Conservation (phyloP, 2,113 vertebrate genomes). For the Sciurus niger region DNA sequence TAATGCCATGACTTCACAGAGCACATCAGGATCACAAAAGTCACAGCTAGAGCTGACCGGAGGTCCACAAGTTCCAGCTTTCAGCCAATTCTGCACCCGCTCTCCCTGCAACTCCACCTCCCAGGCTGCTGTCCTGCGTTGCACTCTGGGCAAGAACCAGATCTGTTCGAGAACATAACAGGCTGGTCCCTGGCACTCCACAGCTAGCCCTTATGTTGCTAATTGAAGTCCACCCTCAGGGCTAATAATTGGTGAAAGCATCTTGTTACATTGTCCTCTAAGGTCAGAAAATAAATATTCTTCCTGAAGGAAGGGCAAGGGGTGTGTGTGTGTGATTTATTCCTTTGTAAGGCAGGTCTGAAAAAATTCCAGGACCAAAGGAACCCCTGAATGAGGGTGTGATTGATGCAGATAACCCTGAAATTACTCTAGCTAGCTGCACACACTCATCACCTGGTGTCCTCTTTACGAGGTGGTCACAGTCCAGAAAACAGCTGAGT, state of each 20-base stretch:
- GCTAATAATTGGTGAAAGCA: neutral
- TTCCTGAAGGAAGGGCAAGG: neutral
- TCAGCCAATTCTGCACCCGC: neutral
- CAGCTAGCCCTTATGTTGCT: neutral
- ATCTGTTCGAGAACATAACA: neutral
- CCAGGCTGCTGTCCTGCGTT: neutral
- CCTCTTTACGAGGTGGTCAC: neutral
- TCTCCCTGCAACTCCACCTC: neutral
- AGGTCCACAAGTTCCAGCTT: neutral
- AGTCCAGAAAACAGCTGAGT: neutral
- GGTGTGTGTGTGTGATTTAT: neutral
- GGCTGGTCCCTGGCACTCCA: neutral
- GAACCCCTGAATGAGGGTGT: neutral
- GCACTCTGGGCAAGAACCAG: neutral
- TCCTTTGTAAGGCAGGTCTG: neutral
- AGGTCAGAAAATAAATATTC: conserved; percentile 6
- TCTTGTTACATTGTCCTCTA: neutral
- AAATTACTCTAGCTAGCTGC: neutral
- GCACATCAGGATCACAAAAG: neutral
- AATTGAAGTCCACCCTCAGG: neutral
- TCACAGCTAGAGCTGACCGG: rapidly evolving
- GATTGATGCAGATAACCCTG: neutral
- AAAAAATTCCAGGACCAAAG: conserved; percentile 13
- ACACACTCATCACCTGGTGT: neutral
- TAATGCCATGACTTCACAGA: neutral